A percentile compares a stretch with the other conserved stretches of the same genome.
Conservation (phyloP, 2,113 vertebrate genomes). For the Pan paniscus region DNA sequence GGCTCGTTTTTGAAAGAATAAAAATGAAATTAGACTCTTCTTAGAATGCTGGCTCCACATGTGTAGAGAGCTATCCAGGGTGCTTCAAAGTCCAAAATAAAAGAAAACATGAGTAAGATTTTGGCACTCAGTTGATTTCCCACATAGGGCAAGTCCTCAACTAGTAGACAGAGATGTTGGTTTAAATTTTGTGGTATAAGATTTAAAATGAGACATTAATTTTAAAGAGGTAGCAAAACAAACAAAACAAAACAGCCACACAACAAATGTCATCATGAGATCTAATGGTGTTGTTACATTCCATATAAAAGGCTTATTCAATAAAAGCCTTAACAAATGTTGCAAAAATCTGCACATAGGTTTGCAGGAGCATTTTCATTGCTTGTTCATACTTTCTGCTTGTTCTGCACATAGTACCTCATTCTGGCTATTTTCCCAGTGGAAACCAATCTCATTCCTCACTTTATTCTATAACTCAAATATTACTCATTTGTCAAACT, state of each 20-base stretch:
- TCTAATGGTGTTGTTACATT: not conserved
- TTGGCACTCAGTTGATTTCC: not conserved
- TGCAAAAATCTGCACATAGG: not conserved
- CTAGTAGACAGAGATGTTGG: not conserved
- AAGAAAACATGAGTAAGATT: not conserved
- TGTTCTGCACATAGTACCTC: not conserved
- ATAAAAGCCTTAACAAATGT: not conserved
- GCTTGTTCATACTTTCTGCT: not conserved
- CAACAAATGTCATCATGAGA: not conserved
- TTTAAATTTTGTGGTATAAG: not conserved
- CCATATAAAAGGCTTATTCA: no score
- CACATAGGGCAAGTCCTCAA: not conserved
- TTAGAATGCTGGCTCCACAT: not conserved
- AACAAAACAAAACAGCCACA: not conserved
- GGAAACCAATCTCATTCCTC: not conserved
- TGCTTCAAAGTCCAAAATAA: not conserved
- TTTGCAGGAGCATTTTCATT: not conserved
- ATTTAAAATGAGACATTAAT: conserved; percentile 6
- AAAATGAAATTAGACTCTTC: not conserved
- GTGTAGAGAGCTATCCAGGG: not conserved
- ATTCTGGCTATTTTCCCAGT: not conserved
- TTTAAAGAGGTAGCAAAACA: not conserved
- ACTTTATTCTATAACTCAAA: not conserved
- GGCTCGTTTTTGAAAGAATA: not conserved
- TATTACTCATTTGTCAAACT: not conserved